Percentiles rank a stretch among this genome's conserved stretches.
Evolutionary conservation across 2,888 invertebrate species (phyloP).

Genomic region (Agrochola macilenta): DNA sequence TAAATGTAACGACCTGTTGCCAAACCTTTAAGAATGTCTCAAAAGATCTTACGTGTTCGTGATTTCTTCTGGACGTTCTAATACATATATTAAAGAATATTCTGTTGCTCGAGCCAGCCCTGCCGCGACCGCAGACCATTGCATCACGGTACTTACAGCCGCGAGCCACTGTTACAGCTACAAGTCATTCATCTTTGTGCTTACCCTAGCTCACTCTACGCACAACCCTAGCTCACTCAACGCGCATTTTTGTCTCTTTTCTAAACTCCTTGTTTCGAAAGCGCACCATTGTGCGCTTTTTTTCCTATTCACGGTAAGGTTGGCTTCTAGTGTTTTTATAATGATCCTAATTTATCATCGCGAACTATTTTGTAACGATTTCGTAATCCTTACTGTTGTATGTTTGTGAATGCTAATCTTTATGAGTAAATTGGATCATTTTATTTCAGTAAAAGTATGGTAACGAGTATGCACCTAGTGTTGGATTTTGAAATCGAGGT

Average conservation of each 20-base stretch:
- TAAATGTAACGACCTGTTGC: no score
- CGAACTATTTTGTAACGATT: slow-evolving; percentile 6
- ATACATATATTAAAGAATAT: neutral
- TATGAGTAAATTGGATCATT: neutral
- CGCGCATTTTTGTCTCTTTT: slow-evolving; percentile 34
- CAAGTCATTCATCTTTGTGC: slow-evolving; percentile 56
- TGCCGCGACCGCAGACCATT: slow-evolving; percentile 56
- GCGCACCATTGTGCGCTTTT: slow-evolving; percentile 11
- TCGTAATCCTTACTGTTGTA: neutral
- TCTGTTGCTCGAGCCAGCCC: slow-evolving; percentile 27
- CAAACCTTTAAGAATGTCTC: neutral
- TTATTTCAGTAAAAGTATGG: neutral
- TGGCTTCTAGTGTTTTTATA: slow-evolving; percentile 29
- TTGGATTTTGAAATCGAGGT: neutral
- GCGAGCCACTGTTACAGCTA: slow-evolving; percentile 36
- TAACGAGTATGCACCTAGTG: neutral
- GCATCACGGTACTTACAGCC: slow-evolving; percentile 51
- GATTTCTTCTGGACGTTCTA: neutral
- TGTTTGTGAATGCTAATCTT: neutral
- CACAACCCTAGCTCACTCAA: slow-evolving; percentile 33
- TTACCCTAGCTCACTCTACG: slow-evolving; percentile 22
- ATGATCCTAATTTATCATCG: slow-evolving; percentile 17
- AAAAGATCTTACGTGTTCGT: neutral
- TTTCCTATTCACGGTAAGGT: slow-evolving; percentile 10
- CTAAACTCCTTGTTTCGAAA: slow-evolving; percentile 39